Evolutionary conservation across 2,113 vertebrate genomes (phyloP).

Genomic region (Leucosticte australis): DNA sequence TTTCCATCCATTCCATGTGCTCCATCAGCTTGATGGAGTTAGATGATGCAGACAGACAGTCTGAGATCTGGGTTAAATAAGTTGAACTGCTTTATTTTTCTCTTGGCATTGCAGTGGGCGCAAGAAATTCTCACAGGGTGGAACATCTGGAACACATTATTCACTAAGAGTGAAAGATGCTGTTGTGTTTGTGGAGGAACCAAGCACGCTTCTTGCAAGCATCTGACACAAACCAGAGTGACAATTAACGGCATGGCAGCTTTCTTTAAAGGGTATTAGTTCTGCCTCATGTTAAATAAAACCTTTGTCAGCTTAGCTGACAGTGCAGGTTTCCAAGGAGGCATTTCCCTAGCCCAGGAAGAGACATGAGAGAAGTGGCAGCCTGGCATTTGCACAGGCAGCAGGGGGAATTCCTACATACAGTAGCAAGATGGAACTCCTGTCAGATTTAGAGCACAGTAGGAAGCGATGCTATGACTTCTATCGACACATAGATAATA

Average conservation of each 20-base stretch:
- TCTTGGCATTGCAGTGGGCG: slow-evolving; percentile 6
- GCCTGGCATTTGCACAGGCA: not conserved
- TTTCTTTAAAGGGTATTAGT: slow-evolving; percentile 35
- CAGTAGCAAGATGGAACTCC: slow-evolving; percentile 3
- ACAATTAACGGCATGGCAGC: slow-evolving; percentile 26
- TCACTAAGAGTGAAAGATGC: slow-evolving; percentile 53
- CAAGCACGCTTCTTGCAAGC: slow-evolving; percentile 38
- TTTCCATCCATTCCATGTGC: slow-evolving; percentile 46
- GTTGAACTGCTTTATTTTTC: slow-evolving; percentile 58
- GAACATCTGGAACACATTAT: slow-evolving; percentile 57
- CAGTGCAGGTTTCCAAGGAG: not conserved
- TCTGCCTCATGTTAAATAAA: slow-evolving; percentile 38
- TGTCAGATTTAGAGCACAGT: not conserved
- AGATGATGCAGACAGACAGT: slow-evolving; percentile 64
- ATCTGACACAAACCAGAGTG: slow-evolving; percentile 60
- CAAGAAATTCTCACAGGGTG: slow-evolving; percentile 59
- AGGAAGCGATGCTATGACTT: not conserved
- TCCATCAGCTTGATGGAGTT: slow-evolving; percentile 60
- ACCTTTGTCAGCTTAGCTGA: slow-evolving; percentile 17
- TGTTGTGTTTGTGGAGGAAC: slow-evolving; percentile 51
- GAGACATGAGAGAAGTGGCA: not conserved
- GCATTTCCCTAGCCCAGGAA: not conserved
- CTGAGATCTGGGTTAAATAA: slow-evolving; percentile 69
- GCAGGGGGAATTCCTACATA: not conserved
- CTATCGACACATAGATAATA: not conserved